Percentiles rank a stretch among this genome's conserved stretches.
These are phyloP conservation scores for Sitobion miscanthi DNA, from an alignment of 1,140 invertebrate genomes.

Conservation along the genomic window DNA sequence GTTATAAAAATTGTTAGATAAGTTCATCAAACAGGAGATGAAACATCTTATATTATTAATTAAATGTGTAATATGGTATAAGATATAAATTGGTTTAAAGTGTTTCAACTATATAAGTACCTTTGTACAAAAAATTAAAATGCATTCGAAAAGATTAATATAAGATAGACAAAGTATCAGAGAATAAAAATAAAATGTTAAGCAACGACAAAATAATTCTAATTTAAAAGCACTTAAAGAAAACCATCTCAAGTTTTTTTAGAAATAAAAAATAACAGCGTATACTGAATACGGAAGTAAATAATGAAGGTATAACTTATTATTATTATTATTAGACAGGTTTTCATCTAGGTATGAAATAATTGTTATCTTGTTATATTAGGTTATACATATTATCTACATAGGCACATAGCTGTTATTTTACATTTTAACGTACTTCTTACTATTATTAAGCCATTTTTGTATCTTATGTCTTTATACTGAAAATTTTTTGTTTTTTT, in stretches of 20 bases:
- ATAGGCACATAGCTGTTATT: background rate
- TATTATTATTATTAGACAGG: background rate
- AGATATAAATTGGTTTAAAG: background rate
- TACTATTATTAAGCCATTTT: background rate
- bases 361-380: background rate
- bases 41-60: background rate
- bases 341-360: background rate
- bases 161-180: background rate
- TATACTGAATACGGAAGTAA: background rate
- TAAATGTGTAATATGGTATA: background rate
- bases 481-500: background rate
- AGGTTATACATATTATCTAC: background rate
- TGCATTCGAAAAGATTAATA: background rate
- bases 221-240: background rate
- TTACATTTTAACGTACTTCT: background rate
- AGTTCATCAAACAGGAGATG: background rate
- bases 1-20: background rate
- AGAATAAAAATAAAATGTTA: background rate
- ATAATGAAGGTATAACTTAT: background rate
- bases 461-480: background rate
- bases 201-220: background rate
- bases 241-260: background rate
- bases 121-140: background rate
- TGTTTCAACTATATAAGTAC: background rate
- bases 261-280: background rate